Percentiles rank a stretch among this genome's conserved stretches.
Conservation (phyloP, 2,888 invertebrate genomes). For the Xylota segnis region DNA sequence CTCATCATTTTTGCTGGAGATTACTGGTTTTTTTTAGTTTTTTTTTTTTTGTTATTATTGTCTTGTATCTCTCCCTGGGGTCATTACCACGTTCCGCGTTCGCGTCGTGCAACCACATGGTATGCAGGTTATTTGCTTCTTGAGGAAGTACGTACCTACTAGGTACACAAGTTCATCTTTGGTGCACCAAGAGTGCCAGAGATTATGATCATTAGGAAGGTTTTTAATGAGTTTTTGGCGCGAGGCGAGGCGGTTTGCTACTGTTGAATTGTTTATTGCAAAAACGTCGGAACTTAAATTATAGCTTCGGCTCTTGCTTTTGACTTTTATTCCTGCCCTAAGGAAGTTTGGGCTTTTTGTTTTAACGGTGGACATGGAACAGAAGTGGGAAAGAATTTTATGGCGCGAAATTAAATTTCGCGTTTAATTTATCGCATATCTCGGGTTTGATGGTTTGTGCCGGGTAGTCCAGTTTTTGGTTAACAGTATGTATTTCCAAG, state of each 20-base stretch:
- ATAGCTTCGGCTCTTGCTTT: neutral
- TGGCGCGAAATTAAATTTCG: conserved; percentile 35
- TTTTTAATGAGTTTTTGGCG: conserved; percentile 58
- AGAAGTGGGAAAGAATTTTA: conserved; percentile 10
- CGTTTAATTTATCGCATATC: conserved; percentile 6
- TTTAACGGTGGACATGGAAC: neutral
- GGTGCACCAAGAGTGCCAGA: neutral
- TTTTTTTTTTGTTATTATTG: conserved; percentile 41
- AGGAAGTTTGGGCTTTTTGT: neutral
- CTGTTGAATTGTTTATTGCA: conserved; percentile 17
- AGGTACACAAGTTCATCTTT: neutral
- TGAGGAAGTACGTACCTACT: conserved; percentile 44
- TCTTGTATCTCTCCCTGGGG: conserved; percentile 68
- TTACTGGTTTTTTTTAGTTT: conserved; percentile 46
- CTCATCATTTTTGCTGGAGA: conserved; percentile 45
- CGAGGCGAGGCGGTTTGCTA: conserved; percentile 23
- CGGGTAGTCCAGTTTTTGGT: neutral
- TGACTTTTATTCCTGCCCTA: neutral
- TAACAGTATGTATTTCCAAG: conserved; percentile 29
- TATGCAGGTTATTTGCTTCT: conserved; percentile 19
- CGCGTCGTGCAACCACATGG: conserved; percentile 54
- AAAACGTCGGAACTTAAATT: conserved; percentile 10
- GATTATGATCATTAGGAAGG: conserved; percentile 53
- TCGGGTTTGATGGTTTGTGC: conserved; percentile 5
- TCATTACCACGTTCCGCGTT: conserved; percentile 68